Conservation (phyloP, 2,888 invertebrate genomes). For the Cephus rjabovi region DNA sequence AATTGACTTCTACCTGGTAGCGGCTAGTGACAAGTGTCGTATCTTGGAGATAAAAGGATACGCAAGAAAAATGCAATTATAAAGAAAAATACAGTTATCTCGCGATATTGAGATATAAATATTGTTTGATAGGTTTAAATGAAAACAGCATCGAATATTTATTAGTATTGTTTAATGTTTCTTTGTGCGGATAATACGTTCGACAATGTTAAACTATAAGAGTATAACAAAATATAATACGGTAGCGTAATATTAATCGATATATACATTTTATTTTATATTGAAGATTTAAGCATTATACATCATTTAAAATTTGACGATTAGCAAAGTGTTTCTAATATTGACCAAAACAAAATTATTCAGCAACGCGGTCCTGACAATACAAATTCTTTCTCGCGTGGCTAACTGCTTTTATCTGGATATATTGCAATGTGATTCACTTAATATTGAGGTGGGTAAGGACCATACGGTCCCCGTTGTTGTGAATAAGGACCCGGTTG, state of each 20-base stretch:
- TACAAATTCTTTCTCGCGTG: neutral
- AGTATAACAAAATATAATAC: constrained; percentile 21
- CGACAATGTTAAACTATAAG: constrained; percentile 16
- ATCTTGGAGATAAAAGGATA: neutral
- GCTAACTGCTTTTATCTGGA: neutral
- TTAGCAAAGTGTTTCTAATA: constrained; percentile 19
- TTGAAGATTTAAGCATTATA: neutral
- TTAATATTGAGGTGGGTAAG: constrained; percentile 46
- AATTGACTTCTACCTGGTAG: constrained; percentile 10
- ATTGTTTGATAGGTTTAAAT: constrained; percentile 37
- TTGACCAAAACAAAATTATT: constrained; percentile 1
- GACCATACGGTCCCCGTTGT: constrained; percentile 39
- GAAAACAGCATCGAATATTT: constrained; percentile 52
- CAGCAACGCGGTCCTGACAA: neutral
- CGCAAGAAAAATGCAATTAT: too few relatives aligned
- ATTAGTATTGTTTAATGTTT: constrained; percentile 43
- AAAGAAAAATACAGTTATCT: neutral
- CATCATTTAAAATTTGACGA: constrained; percentile 37
- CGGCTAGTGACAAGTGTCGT: neutral
- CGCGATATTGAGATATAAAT: neutral
- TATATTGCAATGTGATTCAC: neutral
- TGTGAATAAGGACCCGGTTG: constrained; percentile 46
- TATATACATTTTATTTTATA: constrained; percentile 14
- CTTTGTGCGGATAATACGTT: constrained; percentile 17
- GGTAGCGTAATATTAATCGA: constrained; percentile 26